These are phyloP conservation scores for Eulithis prunata DNA, from an alignment of 2,888 invertebrate species.

Conservation along the genomic window DNA sequence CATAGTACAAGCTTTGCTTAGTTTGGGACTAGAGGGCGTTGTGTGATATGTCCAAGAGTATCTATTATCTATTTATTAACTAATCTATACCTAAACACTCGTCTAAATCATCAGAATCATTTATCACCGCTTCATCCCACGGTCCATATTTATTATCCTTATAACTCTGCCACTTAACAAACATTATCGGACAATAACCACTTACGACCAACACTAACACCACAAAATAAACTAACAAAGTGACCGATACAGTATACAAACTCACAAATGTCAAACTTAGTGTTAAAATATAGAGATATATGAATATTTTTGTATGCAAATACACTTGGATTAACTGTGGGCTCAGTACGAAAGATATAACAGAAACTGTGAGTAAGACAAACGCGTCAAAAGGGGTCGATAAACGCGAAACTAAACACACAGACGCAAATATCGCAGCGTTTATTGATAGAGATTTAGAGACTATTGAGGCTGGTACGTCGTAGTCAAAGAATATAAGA, in stretches of 20 bases:
- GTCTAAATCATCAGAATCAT: constrained; percentile 84
- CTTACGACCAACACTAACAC: constrained; percentile 86
- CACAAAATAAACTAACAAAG: constrained; percentile 86
- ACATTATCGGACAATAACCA: constrained; percentile 89
- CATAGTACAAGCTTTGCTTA: no score
- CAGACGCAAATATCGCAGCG: constrained; percentile 96
- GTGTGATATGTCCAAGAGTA: no score
- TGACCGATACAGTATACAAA: constrained; percentile 84
- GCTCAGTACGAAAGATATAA: constrained; percentile 94
- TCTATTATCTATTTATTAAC: no score
- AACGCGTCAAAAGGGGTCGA: constrained; percentile 94
- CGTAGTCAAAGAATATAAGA: constrained; percentile 96
- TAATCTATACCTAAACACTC: constrained; percentile 53
- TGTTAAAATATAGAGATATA: constrained; percentile 78
- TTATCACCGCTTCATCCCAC: constrained; percentile 97
- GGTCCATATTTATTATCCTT: constrained; percentile 98
- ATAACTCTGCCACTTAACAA: constrained; percentile 89
- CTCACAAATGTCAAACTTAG: constrained; percentile 77
- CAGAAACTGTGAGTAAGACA: constrained; percentile 94
- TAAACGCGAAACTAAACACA: constrained; percentile 96
- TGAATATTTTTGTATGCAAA: constrained; percentile 82
- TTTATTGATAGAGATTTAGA: constrained; percentile 96
- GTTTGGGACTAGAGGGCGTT: no score
- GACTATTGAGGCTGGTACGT: constrained; percentile 93
- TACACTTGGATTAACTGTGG: constrained; percentile 90